These are phyloP conservation scores for Heliornis fulica DNA, from an alignment of 2,113 vertebrate genomes.

Conservation along the genomic window DNA sequence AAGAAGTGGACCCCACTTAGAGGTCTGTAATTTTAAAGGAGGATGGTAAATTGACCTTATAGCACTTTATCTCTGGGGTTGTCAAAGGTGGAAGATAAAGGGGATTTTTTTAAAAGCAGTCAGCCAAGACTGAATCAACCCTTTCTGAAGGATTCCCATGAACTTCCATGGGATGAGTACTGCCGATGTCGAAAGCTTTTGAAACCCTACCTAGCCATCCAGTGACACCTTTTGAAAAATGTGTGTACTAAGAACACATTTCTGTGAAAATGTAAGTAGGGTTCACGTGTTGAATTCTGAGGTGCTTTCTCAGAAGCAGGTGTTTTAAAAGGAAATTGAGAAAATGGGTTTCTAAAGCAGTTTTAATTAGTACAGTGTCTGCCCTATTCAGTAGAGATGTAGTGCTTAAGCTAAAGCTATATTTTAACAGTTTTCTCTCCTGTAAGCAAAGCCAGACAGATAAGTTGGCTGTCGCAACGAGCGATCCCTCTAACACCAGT, in stretches of 20 bases:
- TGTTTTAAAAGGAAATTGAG: conserved; percentile 15
- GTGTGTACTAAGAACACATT: conserved; percentile 23
- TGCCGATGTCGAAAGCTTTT: conserved; percentile 31
- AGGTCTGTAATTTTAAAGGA: background rate
- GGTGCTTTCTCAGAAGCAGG: background rate
- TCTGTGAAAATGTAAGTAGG: conserved; percentile 4
- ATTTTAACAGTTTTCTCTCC: background rate
- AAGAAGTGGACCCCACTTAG: background rate
- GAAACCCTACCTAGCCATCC: conserved; percentile 39
- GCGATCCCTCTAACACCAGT: background rate
- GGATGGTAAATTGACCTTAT: background rate
- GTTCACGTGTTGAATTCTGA: background rate
- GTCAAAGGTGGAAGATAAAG: conserved; percentile 2
- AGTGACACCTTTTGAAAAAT: conserved; percentile 47
- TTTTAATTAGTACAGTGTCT: background rate
- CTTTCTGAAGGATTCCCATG: conserved; percentile 15
- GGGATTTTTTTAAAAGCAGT: conserved; percentile 29
- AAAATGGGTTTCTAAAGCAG: background rate
- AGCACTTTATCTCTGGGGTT: conserved; percentile 1
- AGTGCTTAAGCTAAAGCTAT: background rate
- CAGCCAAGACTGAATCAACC: background rate
- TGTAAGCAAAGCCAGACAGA: background rate
- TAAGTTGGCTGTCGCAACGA: background rate
- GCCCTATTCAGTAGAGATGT: background rate
- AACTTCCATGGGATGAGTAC: background rate